Conservation (phyloP, 2,113 vertebrate species). For the Haliaeetus leucogaster region DNA sequence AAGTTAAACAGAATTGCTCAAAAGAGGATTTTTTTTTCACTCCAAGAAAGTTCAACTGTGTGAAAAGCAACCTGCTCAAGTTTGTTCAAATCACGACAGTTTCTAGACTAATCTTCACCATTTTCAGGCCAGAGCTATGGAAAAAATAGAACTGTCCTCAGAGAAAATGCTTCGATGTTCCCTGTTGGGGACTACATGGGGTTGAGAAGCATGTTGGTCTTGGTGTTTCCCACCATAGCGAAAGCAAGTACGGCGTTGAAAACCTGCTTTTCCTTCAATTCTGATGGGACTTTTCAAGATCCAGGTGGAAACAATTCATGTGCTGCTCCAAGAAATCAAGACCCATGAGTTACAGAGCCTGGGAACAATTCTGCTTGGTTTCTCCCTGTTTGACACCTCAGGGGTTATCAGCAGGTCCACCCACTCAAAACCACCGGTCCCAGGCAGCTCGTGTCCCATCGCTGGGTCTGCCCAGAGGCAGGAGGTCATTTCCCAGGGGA, state of each 20-base stretch:
- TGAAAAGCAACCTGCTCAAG: background rate
- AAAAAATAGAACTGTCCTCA: background rate
- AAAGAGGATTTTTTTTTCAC: background rate
- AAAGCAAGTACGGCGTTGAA: background rate
- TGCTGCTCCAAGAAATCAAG: background rate
- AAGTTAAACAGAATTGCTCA: background rate
- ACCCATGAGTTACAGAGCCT: background rate
- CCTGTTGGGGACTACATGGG: too few species aligned
- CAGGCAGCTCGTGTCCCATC: background rate
- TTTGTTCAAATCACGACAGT: fast-evolving
- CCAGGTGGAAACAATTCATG: background rate
- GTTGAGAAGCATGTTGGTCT: background rate
- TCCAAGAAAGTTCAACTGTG: background rate
- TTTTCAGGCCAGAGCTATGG: background rate
- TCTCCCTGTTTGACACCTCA: background rate
- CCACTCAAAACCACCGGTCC: background rate
- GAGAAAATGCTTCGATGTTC: background rate
- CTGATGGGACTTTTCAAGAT: background rate
- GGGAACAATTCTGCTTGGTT: background rate
- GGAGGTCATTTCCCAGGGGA: background rate
- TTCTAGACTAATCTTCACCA: background rate
- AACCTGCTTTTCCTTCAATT: background rate
- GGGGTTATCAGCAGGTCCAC: background rate
- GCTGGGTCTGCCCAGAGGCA: fast-evolving
- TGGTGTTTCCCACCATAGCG: background rate